phyloP scores from a whole-genome alignment of 2,113 vertebrate species.

The Nesoenas mayeri region DNA sequence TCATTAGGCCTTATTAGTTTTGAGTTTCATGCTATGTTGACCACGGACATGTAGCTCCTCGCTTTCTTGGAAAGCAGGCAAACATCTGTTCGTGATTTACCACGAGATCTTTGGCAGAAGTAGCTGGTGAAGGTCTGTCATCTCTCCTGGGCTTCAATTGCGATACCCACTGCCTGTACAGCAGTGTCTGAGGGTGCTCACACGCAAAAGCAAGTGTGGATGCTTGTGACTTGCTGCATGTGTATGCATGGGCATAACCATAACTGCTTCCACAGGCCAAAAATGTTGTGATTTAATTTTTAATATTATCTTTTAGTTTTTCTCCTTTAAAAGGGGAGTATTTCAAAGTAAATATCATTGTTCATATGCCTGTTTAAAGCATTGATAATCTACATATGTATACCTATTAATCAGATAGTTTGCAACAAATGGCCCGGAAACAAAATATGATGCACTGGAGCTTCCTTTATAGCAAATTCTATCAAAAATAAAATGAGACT shows the following conservation, averaged over 20 bases:
- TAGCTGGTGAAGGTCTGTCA: background rate
- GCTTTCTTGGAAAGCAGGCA: background rate
- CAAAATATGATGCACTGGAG: background rate
- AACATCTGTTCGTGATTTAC: background rate
- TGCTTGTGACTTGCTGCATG: background rate
- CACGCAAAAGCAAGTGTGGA: fast-evolving
- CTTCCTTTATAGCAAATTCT: background rate
- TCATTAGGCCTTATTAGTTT: background rate
- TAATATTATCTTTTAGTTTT: background rate
- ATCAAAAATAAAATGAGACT: background rate
- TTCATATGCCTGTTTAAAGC: background rate
- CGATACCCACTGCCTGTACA: background rate
- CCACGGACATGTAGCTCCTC: background rate
- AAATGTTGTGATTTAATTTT: background rate
- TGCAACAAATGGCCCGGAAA: background rate
- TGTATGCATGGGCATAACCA: background rate
- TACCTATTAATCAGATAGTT: background rate
- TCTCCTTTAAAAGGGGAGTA: background rate
- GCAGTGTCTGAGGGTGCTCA: background rate
- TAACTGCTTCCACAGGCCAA: background rate
- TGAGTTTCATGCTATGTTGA: background rate
- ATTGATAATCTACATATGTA: background rate
- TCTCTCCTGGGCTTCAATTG: background rate
- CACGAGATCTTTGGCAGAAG: background rate
- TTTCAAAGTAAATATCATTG: background rate